Conservation (phyloP, 2,113 vertebrate species). For the Caloenas nicobarica region DNA sequence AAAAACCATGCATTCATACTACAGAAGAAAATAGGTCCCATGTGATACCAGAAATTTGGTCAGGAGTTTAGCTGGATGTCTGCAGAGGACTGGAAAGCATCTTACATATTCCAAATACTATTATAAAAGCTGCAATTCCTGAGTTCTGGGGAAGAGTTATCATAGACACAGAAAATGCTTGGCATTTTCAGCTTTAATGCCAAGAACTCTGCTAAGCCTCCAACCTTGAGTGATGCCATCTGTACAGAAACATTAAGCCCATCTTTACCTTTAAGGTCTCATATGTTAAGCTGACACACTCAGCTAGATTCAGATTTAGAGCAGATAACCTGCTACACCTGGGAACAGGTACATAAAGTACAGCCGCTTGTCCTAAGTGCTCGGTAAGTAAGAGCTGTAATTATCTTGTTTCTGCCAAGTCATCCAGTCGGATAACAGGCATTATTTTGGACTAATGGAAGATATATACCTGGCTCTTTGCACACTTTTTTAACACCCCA, state of each 20-base stretch:
- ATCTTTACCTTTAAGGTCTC: neutral
- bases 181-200: neutral
- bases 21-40: neutral
- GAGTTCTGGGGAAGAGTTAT: neutral
- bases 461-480: neutral
- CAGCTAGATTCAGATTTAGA: slow-evolving; percentile 7
- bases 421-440: neutral
- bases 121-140: neutral
- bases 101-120: neutral
- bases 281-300: neutral
- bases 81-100: neutral
- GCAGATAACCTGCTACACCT: neutral
- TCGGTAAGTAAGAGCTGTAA: neutral
- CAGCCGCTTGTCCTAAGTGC: neutral
- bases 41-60: neutral
- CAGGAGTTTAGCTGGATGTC: neutral
- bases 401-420: neutral
- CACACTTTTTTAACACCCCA: neutral
- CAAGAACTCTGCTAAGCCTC: neutral
- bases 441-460: neutral
- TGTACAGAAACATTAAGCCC: neutral
- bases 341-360: neutral
- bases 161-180: neutral
- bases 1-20: neutral
- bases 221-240: neutral